Evolutionary conservation across 2,888 invertebrate genomes (phyloP), one percentile per base, ranked within the genome.

Genomic region (Pristionchus exspectatus): DNA sequence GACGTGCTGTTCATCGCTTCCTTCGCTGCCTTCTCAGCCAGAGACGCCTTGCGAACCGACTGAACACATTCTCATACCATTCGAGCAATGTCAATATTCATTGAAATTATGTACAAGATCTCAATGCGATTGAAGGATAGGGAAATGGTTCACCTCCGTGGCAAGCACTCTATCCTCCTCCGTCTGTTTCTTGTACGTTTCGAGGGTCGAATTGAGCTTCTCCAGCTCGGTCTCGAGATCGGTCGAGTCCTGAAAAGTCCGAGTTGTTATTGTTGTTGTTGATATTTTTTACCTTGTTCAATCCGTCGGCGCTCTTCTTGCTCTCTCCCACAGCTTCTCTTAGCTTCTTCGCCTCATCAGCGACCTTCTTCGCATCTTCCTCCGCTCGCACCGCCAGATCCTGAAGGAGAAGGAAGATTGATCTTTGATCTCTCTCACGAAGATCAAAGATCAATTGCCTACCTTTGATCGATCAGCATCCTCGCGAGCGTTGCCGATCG

Each of bases 181-280:
- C 18, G 93, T 91, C 89, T 93, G 93, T 27, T 90, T 91, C 83
- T 91, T 90, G 90, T 93, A 93, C 63, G 90, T 91, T n/a, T 92
- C 91, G 44, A 93, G 87, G 27, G 90, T 92, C 38, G 88, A 87
- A 56, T 91, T 92, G 18, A 92, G 91, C 54, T 92, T 86, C 50
- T 91, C 90, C 27, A 93, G 90, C 30, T 92, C 92, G 24, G 81
- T 89, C 18, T 92, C 88, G 18, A 90, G 56, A n/a, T 89, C 81
- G 77, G 90, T 90, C 3, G 92, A 90, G 44, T 91, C 89, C 90
- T 92, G 56, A 21, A 81, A 63, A 4, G 16, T n/a, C 56, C 0
- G 33, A 14, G 30, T 72, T 30, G 16, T 38, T 30, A 10, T 38
- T 33, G 33, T 50, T 50, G 10, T 50, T 50, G 44, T 50, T 50